Base-by-base conservation (phyloP, 2,113 vertebrate species). In the Pollachius pollachius region DNA sequence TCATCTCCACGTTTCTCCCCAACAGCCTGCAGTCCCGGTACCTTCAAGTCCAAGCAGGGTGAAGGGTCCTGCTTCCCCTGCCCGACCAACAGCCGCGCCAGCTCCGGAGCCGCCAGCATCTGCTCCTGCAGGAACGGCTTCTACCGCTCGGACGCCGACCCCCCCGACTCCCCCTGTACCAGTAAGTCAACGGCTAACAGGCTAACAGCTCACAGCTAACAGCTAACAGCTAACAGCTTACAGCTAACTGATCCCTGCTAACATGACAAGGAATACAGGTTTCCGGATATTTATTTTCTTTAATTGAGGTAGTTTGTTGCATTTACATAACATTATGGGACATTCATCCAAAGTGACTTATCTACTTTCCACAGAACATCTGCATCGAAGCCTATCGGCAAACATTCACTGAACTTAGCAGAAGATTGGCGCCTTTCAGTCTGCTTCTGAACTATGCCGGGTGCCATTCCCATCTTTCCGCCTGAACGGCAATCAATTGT, bases 31-130 rank as follows among this genome's bases (percentile, higher is more conserved):
- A 91, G 90, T 60, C 92, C 94, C 0, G 96, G 96, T 72, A 95
- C 92, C 67, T 99, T 97, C 84, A 99, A 99, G 82, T 96, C 95
- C 1, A 96, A 95, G 84, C 97, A 99, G 77, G 97, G 97, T 4
- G 95, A 97, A 41, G 87, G 92, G 4, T 90, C 92, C 61, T 99
- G 97, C 52, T 79, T 92, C 8, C 95, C 94, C 5, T 99, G 97
- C 62, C 97, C 97, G 8, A 88, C 92, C 70, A 97, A 96, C 73
- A 98, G 96, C 85, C 93, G 95, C 0, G 93, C 96, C 67, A 94
- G 87, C 68, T 94, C 96, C 0, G 90, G 91, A 15, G 96, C 96
- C 0, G 93, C 96, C 23, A 95, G 76, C 3, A 81, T 96, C 72
- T 99, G 97, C 77, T 91, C 91, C 2, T 99, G 97, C 89, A 91